These are phyloP conservation scores for Steromphala cineraria DNA, from an alignment of 2,888 invertebrate genomes.

Conservation along the genomic window DNA sequence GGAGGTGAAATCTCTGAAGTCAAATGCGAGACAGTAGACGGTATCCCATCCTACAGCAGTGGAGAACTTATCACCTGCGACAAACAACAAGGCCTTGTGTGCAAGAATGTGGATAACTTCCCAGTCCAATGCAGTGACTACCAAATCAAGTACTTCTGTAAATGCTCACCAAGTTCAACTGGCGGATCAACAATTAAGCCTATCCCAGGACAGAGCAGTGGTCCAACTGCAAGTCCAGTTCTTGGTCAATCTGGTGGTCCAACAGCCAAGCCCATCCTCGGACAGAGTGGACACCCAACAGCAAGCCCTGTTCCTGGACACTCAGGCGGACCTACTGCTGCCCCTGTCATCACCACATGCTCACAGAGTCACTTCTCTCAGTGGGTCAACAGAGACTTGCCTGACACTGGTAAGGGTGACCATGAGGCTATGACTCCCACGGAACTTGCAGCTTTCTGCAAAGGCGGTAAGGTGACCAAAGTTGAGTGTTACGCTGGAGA, in stretches of 20 bases:
- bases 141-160: constrained; percentile 69
- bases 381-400: constrained; percentile 38
- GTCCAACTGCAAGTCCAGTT: neutral
- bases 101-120: constrained; percentile 75
- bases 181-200: neutral
- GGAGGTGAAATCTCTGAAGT: constrained; percentile 61
- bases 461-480: constrained; percentile 54
- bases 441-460: constrained; percentile 46
- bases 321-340: constrained; percentile 23
- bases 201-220: neutral
- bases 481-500: constrained; percentile 63
- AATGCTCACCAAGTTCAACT: constrained; percentile 75
- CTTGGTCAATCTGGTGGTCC: neutral
- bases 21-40: constrained; percentile 57
- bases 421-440: constrained; percentile 38
- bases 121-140: constrained; percentile 66
- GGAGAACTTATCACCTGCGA: constrained; percentile 55
- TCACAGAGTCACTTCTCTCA: constrained; percentile 28
- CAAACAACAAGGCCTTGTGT: constrained; percentile 84
- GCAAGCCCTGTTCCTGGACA: constrained; percentile 18
- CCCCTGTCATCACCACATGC: neutral
- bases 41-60: constrained; percentile 42
- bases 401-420: constrained; percentile 40
- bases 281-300: constrained; percentile 22
- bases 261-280: neutral